phyloP scores from a whole-genome alignment of 2,888 invertebrate species.

The Agonopterix alstromeriana region DNA sequence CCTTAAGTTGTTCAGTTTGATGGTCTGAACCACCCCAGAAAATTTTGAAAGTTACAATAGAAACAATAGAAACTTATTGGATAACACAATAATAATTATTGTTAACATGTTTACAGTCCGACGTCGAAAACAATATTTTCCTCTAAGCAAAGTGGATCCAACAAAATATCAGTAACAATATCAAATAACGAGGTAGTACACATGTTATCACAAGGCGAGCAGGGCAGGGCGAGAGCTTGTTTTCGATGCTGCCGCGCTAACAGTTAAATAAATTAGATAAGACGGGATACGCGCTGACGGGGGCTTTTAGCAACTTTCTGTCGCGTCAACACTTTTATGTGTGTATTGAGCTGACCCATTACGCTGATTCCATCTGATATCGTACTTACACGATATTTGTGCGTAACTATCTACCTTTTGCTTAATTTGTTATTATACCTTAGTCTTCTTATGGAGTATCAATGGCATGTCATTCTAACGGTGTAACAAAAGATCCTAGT shows the following conservation, averaged over 20 bases:
- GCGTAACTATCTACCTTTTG: background rate
- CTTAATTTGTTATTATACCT: no score
- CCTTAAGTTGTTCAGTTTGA: no score
- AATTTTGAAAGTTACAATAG: no score
- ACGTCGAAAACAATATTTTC: background rate
- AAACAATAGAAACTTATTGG: no score
- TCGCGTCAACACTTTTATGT: slow-evolving; percentile 54
- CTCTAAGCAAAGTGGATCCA: slow-evolving; percentile 2
- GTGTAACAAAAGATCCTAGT: no score
- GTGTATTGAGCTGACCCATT: slow-evolving; percentile 35
- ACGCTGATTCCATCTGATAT: slow-evolving; percentile 20
- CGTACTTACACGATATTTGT: slow-evolving; percentile 2
- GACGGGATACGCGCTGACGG: slow-evolving; percentile 44
- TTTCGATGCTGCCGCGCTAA: slow-evolving; percentile 45
- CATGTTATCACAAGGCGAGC: slow-evolving; percentile 6
- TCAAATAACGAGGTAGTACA: slow-evolving; percentile 5
- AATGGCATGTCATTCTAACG: no score
- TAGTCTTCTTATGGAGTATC: no score
- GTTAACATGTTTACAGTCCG: no score
- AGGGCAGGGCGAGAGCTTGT: slow-evolving; percentile 26
- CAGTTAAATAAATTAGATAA: slow-evolving; percentile 68
- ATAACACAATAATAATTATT: no score
- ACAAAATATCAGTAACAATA: slow-evolving; percentile 5
- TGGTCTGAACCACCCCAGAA: no score
- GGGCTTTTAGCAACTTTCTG: slow-evolving; percentile 56